phyloP scores from a whole-genome alignment of 2,797 vertebrate species.

The Sternarchorhynchus goeldii region DNA sequence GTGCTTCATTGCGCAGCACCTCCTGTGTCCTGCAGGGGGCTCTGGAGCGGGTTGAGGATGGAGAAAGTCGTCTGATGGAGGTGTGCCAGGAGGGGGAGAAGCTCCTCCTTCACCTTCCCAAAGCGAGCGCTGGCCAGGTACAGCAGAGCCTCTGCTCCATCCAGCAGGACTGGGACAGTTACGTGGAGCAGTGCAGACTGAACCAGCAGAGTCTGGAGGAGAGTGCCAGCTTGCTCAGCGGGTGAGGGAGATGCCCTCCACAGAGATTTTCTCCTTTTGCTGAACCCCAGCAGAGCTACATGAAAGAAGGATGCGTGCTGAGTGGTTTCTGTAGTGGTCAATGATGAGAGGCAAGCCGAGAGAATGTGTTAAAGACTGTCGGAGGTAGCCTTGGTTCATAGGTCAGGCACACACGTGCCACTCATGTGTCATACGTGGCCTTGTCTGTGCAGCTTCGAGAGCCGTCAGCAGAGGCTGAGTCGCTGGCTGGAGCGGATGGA shows the following conservation, averaged over 20 bases:
- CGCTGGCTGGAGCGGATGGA: slow-evolving; percentile 90
- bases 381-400: background rate
- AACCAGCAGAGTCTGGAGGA: slow-evolving; percentile 89
- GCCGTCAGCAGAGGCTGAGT: slow-evolving; percentile 84
- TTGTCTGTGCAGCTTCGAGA: slow-evolving; percentile 81
- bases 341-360: background rate
- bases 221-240: slow-evolving; percentile 80
- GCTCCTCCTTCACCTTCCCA: slow-evolving; percentile 85
- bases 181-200: slow-evolving; percentile 86
- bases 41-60: slow-evolving; percentile 85
- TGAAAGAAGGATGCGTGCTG: too few relatives aligned
- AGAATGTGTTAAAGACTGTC: background rate
- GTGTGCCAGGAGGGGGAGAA: slow-evolving; percentile 91
- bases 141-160: slow-evolving; percentile 89
- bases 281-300: too few relatives aligned
- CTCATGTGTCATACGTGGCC: background rate
- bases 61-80: slow-evolving; percentile 82
- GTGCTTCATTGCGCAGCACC: background rate
- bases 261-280: background rate
- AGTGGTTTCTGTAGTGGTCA: too few relatives aligned
- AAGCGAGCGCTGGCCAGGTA: slow-evolving; percentile 82
- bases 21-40: slow-evolving; percentile 72
- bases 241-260: slow-evolving; percentile 62
- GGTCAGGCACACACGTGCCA: background rate
- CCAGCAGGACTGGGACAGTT: slow-evolving; percentile 89